Base-by-base conservation (phyloP, 2,113 vertebrate genomes). In the Bos indicus region DNA sequence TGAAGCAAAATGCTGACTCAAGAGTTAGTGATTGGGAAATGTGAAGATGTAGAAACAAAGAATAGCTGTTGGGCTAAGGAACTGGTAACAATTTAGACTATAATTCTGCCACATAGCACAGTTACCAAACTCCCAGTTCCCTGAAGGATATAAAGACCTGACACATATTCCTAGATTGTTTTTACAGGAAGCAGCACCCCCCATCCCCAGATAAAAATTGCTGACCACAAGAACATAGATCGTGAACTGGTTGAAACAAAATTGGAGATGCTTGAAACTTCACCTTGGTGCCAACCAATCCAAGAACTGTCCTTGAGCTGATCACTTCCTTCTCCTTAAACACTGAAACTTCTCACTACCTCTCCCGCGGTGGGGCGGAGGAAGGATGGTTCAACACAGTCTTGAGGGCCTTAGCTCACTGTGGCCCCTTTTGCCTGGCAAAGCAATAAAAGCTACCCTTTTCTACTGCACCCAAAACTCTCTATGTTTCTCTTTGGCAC, bases 291-390 rank as follows among this genome's bases (percentile, higher is more conserved):
- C 40, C 71, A 43, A 77, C 71, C 6, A 77, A 77, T 14, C 71
- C 40, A 77, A 77, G 12, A 43, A 77, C 12, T 77, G 40, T 14
- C 71, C 71, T 43, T 77, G 71, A 77, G 23, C 40, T 77, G 71
- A 43, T 77, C 23, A 8, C 40, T 25, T 43, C 12, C 71, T 77
- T 77, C 71, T 77, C 40, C 71, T 43, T 43, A 77, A 26, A 77
- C 23, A 77, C 6, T 77, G 40, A 77, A 43, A 43, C 71, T 43
- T 40, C 71, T 77, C 40, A 77, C 71, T 43, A 43, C 71, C 12
- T 43, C 71, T 74, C 67, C 67, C 0, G 0, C 5, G 6, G 19
- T 25, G n/a, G 10, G 36, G 21, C 40, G 0, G 5, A 36, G 36
- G 36, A 23, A 77, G 12, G 12, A 40, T 14, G 21, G 71, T 26